A percentile compares a stretch with the other conserved stretches of the same genome.
Evolutionary conservation across 30 jellyfish, hydroid and myxozoan genomes (phyloP).

Genomic region (Hydra vulgaris): DNA sequence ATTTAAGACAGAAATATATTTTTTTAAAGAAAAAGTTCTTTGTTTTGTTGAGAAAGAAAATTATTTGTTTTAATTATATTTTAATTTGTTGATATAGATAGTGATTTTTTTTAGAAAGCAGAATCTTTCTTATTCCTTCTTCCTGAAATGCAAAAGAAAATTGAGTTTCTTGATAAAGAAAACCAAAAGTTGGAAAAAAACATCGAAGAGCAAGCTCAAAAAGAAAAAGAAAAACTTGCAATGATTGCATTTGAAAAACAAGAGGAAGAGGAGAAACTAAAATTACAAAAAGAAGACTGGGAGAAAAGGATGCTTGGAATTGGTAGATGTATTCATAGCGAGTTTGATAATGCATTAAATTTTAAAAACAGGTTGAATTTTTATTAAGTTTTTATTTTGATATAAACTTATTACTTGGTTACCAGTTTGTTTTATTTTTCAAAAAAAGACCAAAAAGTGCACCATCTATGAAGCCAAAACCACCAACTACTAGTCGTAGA

Average conservation of each 20-base stretch:
- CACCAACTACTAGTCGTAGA: not conserved
- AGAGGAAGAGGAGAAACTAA: constrained; percentile 2
- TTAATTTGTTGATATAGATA: not conserved
- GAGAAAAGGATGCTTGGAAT: constrained; percentile 23
- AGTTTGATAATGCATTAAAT: not conserved
- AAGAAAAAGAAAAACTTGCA: constrained; percentile 6
- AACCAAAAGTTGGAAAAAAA: not conserved
- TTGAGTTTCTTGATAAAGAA: constrained; percentile 3
- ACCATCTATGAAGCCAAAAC: not conserved
- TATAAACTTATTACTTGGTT: not conserved
- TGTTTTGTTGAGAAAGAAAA: too few species aligned
- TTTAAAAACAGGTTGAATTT: not conserved
- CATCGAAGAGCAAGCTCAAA: not conserved
- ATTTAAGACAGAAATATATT: too few species aligned
- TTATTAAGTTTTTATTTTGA: too few species aligned
- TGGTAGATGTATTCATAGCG: constrained; percentile 10
- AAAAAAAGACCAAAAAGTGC: not conserved
- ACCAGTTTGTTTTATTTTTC: too few species aligned
- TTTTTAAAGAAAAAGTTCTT: too few species aligned
- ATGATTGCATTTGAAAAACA: not conserved
- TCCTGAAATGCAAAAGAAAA: constrained; percentile 28
- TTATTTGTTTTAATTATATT: not conserved
- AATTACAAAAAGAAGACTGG: constrained; percentile 13
- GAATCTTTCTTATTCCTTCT: constrained; percentile 19
- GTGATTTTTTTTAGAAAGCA: not conserved